phyloP scores from a whole-genome alignment of 1,140 invertebrate species.

The Lepidurus arcticus region DNA sequence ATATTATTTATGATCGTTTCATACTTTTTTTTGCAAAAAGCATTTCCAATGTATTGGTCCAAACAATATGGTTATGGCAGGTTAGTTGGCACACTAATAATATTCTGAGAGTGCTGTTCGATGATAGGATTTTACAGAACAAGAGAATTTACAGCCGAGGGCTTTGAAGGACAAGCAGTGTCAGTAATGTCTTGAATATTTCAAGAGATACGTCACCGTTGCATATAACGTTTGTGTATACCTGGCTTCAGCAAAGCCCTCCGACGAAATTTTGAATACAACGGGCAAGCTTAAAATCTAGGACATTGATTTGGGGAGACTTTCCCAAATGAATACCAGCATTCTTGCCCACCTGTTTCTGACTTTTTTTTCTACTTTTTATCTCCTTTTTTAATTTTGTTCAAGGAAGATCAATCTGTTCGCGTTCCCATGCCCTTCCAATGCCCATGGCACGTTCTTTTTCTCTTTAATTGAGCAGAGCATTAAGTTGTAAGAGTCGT shows the following conservation, averaged over 20 bases:
- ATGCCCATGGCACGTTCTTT: not conserved
- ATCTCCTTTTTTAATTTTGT: not conserved
- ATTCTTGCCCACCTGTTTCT: constrained; percentile 1
- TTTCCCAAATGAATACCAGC: constrained; percentile 2
- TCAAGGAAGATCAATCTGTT: not conserved
- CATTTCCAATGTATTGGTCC: constrained; percentile 21
- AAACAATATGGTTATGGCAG: constrained; percentile 8
- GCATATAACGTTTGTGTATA: not conserved
- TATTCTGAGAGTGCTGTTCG: not conserved
- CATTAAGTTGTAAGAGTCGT: constrained; percentile 1
- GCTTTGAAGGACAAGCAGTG: not conserved
- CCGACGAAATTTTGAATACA: not conserved
- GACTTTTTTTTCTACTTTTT: too few species aligned
- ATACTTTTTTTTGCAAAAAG: not conserved
- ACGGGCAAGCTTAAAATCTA: not conserved
- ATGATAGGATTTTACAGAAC: constrained; percentile 4
- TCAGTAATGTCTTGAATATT: constrained; percentile 2
- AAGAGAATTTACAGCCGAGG: constrained; percentile 4
- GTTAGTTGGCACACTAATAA: constrained; percentile 22
- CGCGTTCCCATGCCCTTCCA: not conserved
- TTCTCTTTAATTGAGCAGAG: constrained; percentile 5
- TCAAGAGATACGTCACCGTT: constrained; percentile 15
- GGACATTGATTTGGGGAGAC: constrained; percentile 12
- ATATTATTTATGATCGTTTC: not conserved
- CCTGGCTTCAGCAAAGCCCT: not conserved